phyloP scores from a whole-genome alignment of 2,113 vertebrate species.

The Ornithorhynchus anatinus region DNA sequence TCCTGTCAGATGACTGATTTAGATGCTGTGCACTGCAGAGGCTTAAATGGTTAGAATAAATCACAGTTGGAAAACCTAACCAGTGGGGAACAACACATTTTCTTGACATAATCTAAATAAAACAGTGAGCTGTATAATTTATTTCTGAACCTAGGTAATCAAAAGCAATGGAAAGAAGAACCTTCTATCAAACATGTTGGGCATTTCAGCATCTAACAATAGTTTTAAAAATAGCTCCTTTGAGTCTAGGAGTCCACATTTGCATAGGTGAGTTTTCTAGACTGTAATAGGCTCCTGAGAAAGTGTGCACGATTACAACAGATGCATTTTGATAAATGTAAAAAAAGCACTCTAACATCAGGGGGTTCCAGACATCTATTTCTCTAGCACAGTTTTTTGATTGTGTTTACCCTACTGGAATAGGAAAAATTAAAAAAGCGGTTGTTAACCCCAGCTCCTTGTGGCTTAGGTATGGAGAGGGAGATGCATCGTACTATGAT shows the following conservation, averaged over 20 bases:
- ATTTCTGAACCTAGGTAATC: conserved; percentile 35
- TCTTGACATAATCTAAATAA: conserved; percentile 13
- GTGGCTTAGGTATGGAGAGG: conserved; percentile 56
- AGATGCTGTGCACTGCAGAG: conserved; percentile 15
- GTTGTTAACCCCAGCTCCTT: conserved; percentile 67
- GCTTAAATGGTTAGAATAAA: conserved; percentile 28
- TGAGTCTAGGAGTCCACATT: conserved; percentile 2
- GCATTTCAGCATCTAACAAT: conserved; percentile 17
- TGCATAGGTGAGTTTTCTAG: not conserved
- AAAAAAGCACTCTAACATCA: conserved; percentile 37
- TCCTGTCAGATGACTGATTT: conserved; percentile 9
- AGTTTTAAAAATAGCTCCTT: conserved; percentile 5
- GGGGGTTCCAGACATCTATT: conserved; percentile 41
- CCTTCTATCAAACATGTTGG: conserved; percentile 27
- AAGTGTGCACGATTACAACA: not conserved
- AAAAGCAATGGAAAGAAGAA: conserved; percentile 26
- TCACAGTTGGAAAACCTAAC: conserved; percentile 35
- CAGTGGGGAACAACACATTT: not conserved
- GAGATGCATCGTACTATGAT: not conserved
- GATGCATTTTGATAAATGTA: conserved; percentile 9
- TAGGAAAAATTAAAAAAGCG: conserved; percentile 62
- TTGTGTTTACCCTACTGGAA: conserved; percentile 67
- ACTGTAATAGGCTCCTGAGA: not conserved
- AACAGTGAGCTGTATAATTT: conserved; percentile 21
- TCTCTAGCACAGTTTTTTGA: conserved; percentile 44